Evolutionary conservation across 2,888 invertebrate species (phyloP), one percentile per base, ranked within the genome.

Genomic region (Latheticus oryzae): DNA sequence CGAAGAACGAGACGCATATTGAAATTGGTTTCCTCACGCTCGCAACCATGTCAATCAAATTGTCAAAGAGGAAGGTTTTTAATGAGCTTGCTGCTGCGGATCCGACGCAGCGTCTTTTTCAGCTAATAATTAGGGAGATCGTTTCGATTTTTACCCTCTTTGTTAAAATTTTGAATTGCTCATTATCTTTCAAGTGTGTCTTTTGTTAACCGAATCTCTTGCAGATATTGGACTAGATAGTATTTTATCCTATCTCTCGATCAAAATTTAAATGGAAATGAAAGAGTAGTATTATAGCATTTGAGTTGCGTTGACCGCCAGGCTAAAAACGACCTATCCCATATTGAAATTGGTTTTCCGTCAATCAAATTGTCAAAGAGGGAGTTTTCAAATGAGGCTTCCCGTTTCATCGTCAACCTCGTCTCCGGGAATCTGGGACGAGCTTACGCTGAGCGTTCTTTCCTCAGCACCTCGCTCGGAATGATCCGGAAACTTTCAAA

Each of bases 271-370:
- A n/a, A n/a, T n/a, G n/a, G n/a, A n/a, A n/a, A n/a, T n/a, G n/a
- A n/a, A n/a, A n/a, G n/a, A n/a, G n/a, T n/a, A n/a, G n/a, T n/a
- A n/a, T n/a, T n/a, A n/a, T n/a, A n/a, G n/a, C n/a, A n/a, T n/a
- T n/a, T n/a, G n/a, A n/a, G n/a, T n/a, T n/a, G n/a, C n/a, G n/a
- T n/a, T n/a, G n/a, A n/a, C n/a, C n/a, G n/a, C n/a, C n/a, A n/a
- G n/a, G n/a, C n/a, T n/a, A n/a, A n/a, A n/a, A n/a, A n/a, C 1
- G 28, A 12, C 8, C 28, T 28, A 12, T 12, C 11, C 23, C 42
- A 45, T 53, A 53, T 53, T 43, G 43, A 53, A 53, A 53, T 53
- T 53, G 53, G 43, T 43, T 43, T 43, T 53, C 53, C 40, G 53
- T 53, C 53, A 45, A 45, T 53, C 43, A 53, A 43, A 53, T 53